phyloP scores from a whole-genome alignment of 2,888 invertebrate genomes.

The Mimas tiliae region DNA sequence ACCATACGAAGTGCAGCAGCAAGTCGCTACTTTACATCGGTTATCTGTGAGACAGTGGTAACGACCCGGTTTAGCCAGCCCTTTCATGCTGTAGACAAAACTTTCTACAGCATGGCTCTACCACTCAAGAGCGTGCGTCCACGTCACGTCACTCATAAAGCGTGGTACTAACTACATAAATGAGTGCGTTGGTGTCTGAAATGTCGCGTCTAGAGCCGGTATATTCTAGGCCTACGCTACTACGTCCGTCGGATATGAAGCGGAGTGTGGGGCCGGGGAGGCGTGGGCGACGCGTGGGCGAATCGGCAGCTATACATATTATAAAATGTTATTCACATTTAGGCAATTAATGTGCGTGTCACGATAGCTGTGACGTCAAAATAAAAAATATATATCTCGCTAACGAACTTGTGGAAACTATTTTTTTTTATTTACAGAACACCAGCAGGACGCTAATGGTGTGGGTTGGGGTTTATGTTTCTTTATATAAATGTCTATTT shows the following conservation, averaged over 20 bases:
- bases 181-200: slow-evolving; percentile 18
- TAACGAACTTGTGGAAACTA: neutral
- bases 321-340: slow-evolving; percentile 63
- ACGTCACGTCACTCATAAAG: too few relatives aligned
- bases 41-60: too few relatives aligned
- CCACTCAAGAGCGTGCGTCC: too few relatives aligned
- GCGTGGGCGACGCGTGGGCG: slow-evolving; percentile 63
- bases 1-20: too few relatives aligned
- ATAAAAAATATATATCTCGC: slow-evolving; percentile 26
- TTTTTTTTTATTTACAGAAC: slow-evolving; percentile 9
- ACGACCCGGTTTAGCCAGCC: too few relatives aligned
- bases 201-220: slow-evolving; percentile 26
- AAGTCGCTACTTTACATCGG: too few relatives aligned
- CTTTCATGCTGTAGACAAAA: too few relatives aligned
- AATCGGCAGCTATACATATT: slow-evolving; percentile 54
- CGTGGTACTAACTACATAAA: too few relatives aligned
- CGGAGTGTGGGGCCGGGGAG: slow-evolving; percentile 46
- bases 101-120: too few relatives aligned
- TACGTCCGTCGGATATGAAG: slow-evolving; percentile 52
- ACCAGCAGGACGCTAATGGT: neutral
- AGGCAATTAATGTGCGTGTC: slow-evolving; percentile 66
- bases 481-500: neutral
- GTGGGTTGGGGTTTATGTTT: neutral
- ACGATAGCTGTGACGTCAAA: slow-evolving; percentile 53
- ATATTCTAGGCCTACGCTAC: slow-evolving; percentile 59